These are phyloP conservation scores for Calypte anna DNA, from an alignment of 2,113 vertebrate species.

Conservation along the genomic window DNA sequence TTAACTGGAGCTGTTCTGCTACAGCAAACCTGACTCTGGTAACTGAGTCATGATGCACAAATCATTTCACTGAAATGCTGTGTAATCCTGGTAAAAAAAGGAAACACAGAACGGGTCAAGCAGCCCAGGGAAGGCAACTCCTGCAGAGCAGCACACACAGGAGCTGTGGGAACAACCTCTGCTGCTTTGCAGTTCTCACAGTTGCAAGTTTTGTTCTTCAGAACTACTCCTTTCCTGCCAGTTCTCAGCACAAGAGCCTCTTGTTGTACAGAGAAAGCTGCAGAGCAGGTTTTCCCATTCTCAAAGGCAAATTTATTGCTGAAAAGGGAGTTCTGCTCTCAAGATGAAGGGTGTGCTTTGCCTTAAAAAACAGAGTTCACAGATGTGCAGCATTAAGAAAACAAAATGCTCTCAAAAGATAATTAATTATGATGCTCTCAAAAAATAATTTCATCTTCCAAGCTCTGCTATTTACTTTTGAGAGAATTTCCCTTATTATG, in stretches of 20 bases:
- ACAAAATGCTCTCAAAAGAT: background rate
- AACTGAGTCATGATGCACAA: fast-evolving
- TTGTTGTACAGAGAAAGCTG: background rate
- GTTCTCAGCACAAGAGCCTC: background rate
- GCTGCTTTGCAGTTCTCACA: background rate
- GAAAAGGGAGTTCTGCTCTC: background rate
- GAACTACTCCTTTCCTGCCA: background rate
- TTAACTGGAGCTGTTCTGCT: background rate
- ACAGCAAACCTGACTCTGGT: background rate
- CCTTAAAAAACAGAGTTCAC: background rate
- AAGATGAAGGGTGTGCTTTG: fast-evolving
- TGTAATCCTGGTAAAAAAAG: background rate
- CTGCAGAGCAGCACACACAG: background rate
- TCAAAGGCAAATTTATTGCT: background rate
- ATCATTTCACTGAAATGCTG: background rate
- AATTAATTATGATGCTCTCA: background rate
- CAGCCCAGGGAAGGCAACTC: background rate
- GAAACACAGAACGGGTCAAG: too few species aligned
- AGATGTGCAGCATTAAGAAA: background rate
- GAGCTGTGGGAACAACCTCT: background rate
- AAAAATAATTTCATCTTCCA: background rate
- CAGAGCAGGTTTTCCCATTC: background rate
- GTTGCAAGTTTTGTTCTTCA: background rate
- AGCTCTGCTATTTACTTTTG: background rate
- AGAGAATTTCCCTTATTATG: background rate